Percentiles rank a stretch among this genome's conserved stretches.
Evolutionary conservation across 2,797 vertebrate genomes (phyloP).

Genomic region (Acanthurus tractus): DNA sequence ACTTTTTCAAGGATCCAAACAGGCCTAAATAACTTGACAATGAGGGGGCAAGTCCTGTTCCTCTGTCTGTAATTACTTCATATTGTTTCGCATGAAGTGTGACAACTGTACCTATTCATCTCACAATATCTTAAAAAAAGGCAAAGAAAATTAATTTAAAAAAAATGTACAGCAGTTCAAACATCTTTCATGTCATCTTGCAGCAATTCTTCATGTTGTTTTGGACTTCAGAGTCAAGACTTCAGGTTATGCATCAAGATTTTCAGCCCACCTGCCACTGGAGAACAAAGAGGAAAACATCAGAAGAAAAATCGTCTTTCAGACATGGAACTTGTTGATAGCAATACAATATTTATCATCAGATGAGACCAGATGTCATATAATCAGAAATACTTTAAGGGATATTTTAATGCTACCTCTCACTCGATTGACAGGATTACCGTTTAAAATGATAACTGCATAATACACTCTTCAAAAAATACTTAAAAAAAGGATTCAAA

Average conservation of each 20-base stretch:
- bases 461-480: not conserved
- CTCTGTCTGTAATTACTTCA: conserved; percentile 45
- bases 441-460: not conserved
- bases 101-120: conserved; percentile 32
- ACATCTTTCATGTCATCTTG: conserved; percentile 66
- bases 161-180: conserved; percentile 58
- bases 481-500: too few relatives aligned
- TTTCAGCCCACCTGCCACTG: conserved; percentile 88
- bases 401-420: not conserved
- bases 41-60: conserved; percentile 37
- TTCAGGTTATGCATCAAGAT: conserved; percentile 31
- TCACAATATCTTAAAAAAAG: conserved; percentile 51
- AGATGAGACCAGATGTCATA: not conserved
- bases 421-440: not conserved
- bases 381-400: not conserved
- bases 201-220: conserved; percentile 58
- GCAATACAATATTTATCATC: not conserved
- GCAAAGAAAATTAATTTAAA: conserved; percentile 30
- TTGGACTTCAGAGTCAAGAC: conserved; percentile 36
- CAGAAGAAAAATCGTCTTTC: conserved; percentile 8
- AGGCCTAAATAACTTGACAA: conserved; percentile 64
- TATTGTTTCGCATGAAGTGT: conserved; percentile 25
- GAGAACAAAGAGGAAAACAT: conserved; percentile 17
- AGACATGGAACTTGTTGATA: not conserved
- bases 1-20: conserved; percentile 36